Base-by-base conservation (phyloP, 2,797 vertebrate species). In the Centropyge bicolor region DNA sequence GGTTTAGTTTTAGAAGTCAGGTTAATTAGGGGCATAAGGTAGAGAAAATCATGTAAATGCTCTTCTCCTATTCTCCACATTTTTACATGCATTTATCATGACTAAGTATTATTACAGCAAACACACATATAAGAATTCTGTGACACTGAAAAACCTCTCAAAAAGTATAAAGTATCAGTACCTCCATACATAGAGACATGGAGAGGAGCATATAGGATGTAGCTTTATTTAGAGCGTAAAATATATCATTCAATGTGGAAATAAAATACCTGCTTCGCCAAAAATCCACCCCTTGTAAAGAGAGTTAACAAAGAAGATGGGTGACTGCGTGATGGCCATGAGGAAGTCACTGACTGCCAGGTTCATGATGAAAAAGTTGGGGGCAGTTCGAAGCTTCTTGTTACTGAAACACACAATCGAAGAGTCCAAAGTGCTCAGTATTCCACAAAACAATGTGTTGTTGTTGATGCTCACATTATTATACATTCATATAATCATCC, bases 221-320 rank as follows among this genome's bases (percentile, higher is more conserved):
- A 40, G 54, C 8, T 67, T 24, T 46, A 31, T 46, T 24, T 38
- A 0, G 4, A 27, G 20, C 35, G 0, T 38, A 24, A 5, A n/a
- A 1, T 13, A 22, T 49, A 6, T 20, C 41, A 67, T 20, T 31
- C 1, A 64, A 60, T 51, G 7, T 61, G 13, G 17, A 19, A 45
- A 70, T 57, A 35, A 76, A 51, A 35, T 92, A 98, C 97, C 97
- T 94, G 96, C 95, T 89, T 97, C 95, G 60, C 97, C 97, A 91
- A 99, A 98, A 85, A 98, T 94, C 98, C 97, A 99, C 7, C 89
- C 95, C 78, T 96, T 98, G 84, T 97, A 95, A 70, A 99, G 95
- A 72, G 96, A 98, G 91, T 96, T 97, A 82, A 95, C 89, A 69
- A 99, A 99, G 94, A 99, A 97, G 76, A 98, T 91, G 5, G 97